Conservation (phyloP, 2,113 vertebrate genomes). For the Muscicapa adusta region DNA sequence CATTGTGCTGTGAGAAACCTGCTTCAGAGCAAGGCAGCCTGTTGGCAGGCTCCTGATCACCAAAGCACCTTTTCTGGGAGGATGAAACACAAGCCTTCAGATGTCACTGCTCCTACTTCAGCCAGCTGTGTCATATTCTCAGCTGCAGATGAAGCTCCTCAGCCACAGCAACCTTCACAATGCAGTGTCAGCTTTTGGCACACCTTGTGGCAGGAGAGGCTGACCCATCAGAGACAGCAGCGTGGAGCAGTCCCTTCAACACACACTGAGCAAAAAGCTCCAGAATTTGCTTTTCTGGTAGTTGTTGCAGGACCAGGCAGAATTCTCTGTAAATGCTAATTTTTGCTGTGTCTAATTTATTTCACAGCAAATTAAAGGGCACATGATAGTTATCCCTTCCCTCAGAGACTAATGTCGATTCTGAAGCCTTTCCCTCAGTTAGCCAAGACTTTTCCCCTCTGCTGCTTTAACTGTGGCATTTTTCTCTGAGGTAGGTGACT, state of each 20-base stretch:
- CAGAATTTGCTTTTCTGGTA: not conserved
- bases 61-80: not conserved
- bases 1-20: fast-evolving
- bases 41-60: not conserved
- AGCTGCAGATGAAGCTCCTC: not conserved
- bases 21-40: not conserved
- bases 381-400: not conserved
- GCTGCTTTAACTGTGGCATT: not conserved
- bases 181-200: not conserved
- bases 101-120: not conserved
- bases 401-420: not conserved
- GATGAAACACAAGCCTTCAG: not conserved
- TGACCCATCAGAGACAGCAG: not conserved
- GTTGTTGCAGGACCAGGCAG: not conserved
- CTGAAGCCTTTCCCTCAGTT: not conserved
- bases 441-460: not conserved
- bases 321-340: not conserved
- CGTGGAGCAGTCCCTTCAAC: not conserved
- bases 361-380: not conserved
- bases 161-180: not conserved
- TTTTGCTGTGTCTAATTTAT: not conserved
- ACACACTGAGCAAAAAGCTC: not conserved
- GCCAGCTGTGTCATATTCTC: not conserved
- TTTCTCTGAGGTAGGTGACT: not conserved
- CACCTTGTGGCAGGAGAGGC: not conserved